Evolutionary conservation across 2,888 invertebrate genomes (phyloP), one percentile per base, ranked within the genome.

Genomic region (Myathropa florea): DNA sequence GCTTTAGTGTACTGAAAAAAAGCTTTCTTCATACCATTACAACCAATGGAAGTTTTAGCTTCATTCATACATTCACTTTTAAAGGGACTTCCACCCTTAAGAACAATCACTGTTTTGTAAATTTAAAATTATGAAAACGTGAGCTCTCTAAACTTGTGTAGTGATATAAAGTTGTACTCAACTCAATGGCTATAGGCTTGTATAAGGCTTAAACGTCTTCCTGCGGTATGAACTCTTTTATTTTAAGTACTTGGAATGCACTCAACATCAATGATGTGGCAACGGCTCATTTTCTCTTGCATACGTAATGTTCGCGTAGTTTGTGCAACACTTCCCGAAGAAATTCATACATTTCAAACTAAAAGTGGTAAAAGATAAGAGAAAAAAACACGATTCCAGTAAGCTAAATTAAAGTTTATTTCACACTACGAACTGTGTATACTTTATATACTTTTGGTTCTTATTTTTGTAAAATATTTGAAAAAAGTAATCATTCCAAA

Each of bases 101-200:
- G 23, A 68, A 18, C 36, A 9, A 24, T 53, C 23, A 33, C 30
- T 36, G 24, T 73, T 83, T 63, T 81, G 68, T 77, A 72, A 71
- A 85, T 84, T 70, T 72, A 68, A 81, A 72, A 77, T 68, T 82
- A 83, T 75, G 79, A 79, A 83, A 86, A 86, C 86, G 86, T 86
- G 86, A 86, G 86, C 78, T 86, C 86, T 86, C 70, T 39, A 83
- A 86, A 86, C 83, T 86, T 83, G 83, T 86, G 55, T 67, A 83
- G 85, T 82, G 86, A 79, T 86, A 86, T 83, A 46, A 46, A 71
- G 83, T 86, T 86, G 75, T 78, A 86, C 86, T 86, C 86, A 79
- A 60, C 86, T 86, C 83, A 83, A 83, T 83, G 73, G 63, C 63
- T 70, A 63, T 67, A 28, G 80, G 61, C 53, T 67, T 80, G 33